Evolutionary conservation across 1,140 invertebrate genomes (phyloP).

Genomic region (Eurytemora carolleeae): DNA sequence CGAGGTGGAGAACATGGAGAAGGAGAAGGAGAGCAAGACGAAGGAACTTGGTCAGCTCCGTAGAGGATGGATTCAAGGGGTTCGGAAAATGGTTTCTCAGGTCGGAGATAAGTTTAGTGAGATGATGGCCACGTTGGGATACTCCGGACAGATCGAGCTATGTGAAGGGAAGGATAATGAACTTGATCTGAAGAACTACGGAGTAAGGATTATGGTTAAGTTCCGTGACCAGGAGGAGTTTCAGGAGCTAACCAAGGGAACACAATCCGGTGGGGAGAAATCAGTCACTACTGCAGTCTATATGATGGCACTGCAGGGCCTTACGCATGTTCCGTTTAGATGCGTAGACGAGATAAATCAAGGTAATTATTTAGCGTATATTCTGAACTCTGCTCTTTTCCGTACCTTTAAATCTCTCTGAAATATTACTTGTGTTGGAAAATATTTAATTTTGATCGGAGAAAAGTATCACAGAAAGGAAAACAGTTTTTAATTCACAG

Average conservation of each 20-base stretch:
- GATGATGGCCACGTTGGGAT: neutral
- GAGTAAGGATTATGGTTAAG: slow-evolving; percentile 59
- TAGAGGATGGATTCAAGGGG: neutral
- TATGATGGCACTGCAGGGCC: slow-evolving; percentile 62
- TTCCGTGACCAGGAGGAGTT: slow-evolving; percentile 53
- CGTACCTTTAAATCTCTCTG: no score
- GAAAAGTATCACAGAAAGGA: no score
- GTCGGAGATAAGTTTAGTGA: neutral
- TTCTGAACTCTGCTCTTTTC: no score
- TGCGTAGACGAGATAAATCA: slow-evolving; percentile 94
- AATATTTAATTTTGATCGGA: no score
- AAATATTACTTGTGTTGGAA: no score
- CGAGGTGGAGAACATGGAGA: no score
- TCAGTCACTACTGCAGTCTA: slow-evolving; percentile 74
- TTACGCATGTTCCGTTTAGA: slow-evolving; percentile 63
- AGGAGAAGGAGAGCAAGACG: no score
- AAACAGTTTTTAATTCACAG: no score
- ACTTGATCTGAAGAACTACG: slow-evolving; percentile 59
- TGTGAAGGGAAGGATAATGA: neutral
- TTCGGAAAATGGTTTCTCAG: neutral
- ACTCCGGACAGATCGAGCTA: neutral
- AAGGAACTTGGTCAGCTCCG: neutral
- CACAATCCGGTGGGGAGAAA: slow-evolving; percentile 82
- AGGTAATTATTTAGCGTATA: slow-evolving; percentile 21
- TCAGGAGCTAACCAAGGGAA: slow-evolving; percentile 47